Conservation (phyloP, 2,888 invertebrate genomes). For the Drosophila pseudotalamancana region DNA sequence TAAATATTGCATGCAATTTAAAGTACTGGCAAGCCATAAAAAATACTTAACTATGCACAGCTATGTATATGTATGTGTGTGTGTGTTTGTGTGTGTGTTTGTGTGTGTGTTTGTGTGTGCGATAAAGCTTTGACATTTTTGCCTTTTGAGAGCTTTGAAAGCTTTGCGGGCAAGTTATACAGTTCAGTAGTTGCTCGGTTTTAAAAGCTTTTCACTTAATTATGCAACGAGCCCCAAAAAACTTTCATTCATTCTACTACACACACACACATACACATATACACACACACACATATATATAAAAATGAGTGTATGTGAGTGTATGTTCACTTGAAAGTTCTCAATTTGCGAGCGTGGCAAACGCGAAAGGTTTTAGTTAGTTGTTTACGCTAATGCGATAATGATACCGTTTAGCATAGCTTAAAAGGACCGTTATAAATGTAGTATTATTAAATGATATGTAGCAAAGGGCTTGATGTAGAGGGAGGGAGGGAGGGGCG, state of each 20-base stretch:
- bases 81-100: neutral
- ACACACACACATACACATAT: neutral
- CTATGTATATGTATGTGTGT: slow-evolving; percentile 12
- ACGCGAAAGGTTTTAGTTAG: neutral
- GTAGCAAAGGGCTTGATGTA: too few species aligned
- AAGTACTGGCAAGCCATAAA: slow-evolving; percentile 51
- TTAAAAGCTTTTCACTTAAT: slow-evolving; percentile 53
- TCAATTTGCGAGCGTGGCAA: neutral
- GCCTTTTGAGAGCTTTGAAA: slow-evolving; percentile 17
- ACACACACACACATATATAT: neutral
- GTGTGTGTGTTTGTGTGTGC: neutral
- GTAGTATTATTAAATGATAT: too few species aligned
- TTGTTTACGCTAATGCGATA: neutral
- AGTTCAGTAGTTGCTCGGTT: slow-evolving; percentile 28
- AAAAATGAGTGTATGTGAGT: neutral
- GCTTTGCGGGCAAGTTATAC: slow-evolving; percentile 33
- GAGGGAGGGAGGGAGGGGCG: too few species aligned
- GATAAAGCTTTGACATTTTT: slow-evolving; percentile 33
- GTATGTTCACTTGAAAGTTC: slow-evolving; percentile 4
- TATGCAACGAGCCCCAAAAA: slow-evolving; percentile 46
- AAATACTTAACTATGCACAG: slow-evolving; percentile 37
- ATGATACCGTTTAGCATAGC: neutral
- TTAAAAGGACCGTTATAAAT: too few species aligned
- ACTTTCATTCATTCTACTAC: slow-evolving; percentile 49
- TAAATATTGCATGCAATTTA: slow-evolving; percentile 51